phyloP scores from a whole-genome alignment of 2,113 vertebrate genomes.

The Perognathus longimembris region DNA sequence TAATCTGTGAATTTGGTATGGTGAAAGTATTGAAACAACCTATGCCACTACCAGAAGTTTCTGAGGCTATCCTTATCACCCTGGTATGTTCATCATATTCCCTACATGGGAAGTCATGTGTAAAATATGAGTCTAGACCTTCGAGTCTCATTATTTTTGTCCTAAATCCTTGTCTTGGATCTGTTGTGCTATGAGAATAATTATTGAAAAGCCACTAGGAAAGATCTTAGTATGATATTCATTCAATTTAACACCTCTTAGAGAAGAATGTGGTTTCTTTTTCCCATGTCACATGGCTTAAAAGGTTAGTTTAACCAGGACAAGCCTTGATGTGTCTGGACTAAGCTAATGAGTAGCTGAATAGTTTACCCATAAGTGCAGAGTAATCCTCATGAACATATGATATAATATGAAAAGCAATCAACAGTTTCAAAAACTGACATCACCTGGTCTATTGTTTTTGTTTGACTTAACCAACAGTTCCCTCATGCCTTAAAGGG shows the following conservation, averaged over 20 bases:
- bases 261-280: constrained; percentile 48
- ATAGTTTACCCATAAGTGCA: constrained; percentile 75
- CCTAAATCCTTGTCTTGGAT: constrained; percentile 29
- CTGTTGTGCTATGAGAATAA: constrained; percentile 47
- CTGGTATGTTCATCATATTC: not conserved
- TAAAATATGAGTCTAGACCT: constrained; percentile 2
- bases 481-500: constrained; percentile 74
- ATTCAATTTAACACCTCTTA: constrained; percentile 44
- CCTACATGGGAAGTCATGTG: not conserved
- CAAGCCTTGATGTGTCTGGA: constrained; percentile 66
- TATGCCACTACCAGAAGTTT: not conserved
- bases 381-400: constrained; percentile 77
- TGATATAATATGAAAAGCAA: constrained; percentile 75
- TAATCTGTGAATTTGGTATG: not conserved
- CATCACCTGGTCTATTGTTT: constrained; percentile 76
- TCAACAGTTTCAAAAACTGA: constrained; percentile 82
- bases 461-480: constrained; percentile 78
- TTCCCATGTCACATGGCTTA: constrained; percentile 15
- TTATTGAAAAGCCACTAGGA: not conserved
- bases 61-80: not conserved
- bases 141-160: not conserved
- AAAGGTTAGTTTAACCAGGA: constrained; percentile 71
- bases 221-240: constrained; percentile 31
- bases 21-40: not conserved
- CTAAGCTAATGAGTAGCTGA: constrained; percentile 71